Evolutionary conservation across 1,140 invertebrate genomes (phyloP), one percentile per base, ranked within the genome.

Genomic region (Lepidurus arcticus): DNA sequence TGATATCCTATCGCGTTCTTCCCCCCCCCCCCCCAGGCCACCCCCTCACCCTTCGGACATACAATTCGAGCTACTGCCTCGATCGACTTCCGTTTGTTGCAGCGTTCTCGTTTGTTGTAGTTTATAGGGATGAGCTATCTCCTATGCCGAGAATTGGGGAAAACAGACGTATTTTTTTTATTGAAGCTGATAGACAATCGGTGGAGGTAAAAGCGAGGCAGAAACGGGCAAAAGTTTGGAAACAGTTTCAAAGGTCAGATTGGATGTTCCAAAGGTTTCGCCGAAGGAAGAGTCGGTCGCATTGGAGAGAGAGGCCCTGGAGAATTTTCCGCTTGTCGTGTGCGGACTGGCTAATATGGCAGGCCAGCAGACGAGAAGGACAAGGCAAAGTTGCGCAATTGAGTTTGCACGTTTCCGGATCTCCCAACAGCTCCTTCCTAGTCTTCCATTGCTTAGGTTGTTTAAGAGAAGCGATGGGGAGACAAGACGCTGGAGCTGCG

Each of bases 361-460:
- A 65, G 53, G 21, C 53, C 53, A 65, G 53, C 21, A n/a, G 16
- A 65, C n/a, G 53, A 65, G 53, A 65, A 65, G 21, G 13, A 65
- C 16, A 65, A 65, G 53, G 53, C 53, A 65, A 34, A 65, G 53
- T 65, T 65, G n/a, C 4, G 53, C 53, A 65, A 65, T 65, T 65
- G 53, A 65, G 53, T 65, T 65, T 65, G 53, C 53, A 65, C 1
- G 53, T 65, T 65, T 21, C 21, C 53, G 21, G 13, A 65, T 7
- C 53, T 3, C 9, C 53, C 8, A 7, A 21, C 53, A 21, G 53
- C 13, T 9, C 16, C 4, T 16, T 65, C 9, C 16, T 13, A n/a
- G 53, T n/a, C 53, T 65, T 65, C 53, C 53, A 65, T 21, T 1
- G 53, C 53, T 3, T 7, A 21, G n/a, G 21, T 65, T 65, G 53